Conservation (phyloP, 2,113 vertebrate species). For the Rhipidura dahli region DNA sequence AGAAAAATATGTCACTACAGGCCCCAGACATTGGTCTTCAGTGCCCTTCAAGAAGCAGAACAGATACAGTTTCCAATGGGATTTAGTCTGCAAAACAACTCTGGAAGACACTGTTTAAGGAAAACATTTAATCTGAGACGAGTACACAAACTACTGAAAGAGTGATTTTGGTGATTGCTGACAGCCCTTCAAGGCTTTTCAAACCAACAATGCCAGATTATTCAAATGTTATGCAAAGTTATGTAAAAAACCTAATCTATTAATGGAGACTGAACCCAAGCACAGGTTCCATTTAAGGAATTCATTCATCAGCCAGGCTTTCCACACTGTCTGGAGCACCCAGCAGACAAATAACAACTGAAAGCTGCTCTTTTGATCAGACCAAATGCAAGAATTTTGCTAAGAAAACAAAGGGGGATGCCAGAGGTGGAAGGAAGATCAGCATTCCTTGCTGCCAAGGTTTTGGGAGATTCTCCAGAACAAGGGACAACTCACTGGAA, state of each 20-base stretch:
- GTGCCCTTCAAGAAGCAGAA: not conserved
- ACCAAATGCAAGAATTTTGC: not conserved
- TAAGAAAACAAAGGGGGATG: not conserved
- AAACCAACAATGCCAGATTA: not conserved
- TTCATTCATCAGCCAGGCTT: not conserved
- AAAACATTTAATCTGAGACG: not conserved
- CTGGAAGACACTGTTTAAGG: not conserved
- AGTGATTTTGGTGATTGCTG: not conserved
- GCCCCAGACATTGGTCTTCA: not conserved
- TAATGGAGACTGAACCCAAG: not conserved
- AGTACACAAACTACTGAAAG: not conserved
- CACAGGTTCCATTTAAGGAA: not conserved
- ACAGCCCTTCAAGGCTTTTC: not conserved
- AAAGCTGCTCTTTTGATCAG: not conserved
- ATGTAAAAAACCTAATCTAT: not conserved
- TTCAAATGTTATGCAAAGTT: not conserved
- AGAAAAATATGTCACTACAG: not conserved
- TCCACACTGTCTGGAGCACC: not conserved
- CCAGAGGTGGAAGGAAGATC: not conserved
- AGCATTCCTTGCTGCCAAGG: not conserved
- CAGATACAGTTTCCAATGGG: not conserved
- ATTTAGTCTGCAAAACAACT: not conserved
- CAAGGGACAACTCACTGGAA: not conserved
- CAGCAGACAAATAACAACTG: not conserved
- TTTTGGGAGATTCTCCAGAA: not conserved